A percentile compares a stretch with the other conserved stretches of the same genome.
phyloP scores from a whole-genome alignment of 2,797 vertebrate genomes.

The Alosa sapidissima region DNA sequence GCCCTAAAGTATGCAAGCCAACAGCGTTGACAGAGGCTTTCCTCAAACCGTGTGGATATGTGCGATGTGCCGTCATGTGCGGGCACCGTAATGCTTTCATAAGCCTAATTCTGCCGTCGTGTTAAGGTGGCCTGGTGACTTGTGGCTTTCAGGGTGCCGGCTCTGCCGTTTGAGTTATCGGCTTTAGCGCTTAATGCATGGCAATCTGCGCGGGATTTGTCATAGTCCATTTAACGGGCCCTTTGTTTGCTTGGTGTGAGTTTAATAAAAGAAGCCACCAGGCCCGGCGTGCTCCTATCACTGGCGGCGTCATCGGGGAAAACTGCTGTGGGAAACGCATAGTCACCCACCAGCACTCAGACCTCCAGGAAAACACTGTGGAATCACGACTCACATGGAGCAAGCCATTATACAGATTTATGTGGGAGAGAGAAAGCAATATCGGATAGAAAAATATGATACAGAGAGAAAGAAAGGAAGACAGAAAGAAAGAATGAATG shows the following conservation, averaged over 20 bases:
- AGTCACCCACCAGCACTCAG: neutral
- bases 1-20: neutral
- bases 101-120: constrained; percentile 24
- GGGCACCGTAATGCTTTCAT: constrained; percentile 24
- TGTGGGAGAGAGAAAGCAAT: neutral
- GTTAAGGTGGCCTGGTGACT: constrained; percentile 17
- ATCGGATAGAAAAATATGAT: neutral
- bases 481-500: neutral
- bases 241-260: constrained; percentile 31
- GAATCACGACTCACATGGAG: neutral
- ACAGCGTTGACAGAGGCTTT: neutral
- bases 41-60: neutral
- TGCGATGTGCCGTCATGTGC: neutral
- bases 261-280: constrained; percentile 7
- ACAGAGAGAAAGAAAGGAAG: neutral
- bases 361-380: neutral
- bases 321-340: neutral
- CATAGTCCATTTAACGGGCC: constrained; percentile 21
- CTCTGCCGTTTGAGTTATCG: neutral
- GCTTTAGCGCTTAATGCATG: constrained; percentile 34
- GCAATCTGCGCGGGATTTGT: constrained; percentile 8
- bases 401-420: neutral
- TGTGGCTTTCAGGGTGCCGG: constrained; percentile 18
- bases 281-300: too few species aligned
- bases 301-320: neutral